phyloP scores from a whole-genome alignment of 2,888 invertebrate species.

The Perizoma affinitatum region DNA sequence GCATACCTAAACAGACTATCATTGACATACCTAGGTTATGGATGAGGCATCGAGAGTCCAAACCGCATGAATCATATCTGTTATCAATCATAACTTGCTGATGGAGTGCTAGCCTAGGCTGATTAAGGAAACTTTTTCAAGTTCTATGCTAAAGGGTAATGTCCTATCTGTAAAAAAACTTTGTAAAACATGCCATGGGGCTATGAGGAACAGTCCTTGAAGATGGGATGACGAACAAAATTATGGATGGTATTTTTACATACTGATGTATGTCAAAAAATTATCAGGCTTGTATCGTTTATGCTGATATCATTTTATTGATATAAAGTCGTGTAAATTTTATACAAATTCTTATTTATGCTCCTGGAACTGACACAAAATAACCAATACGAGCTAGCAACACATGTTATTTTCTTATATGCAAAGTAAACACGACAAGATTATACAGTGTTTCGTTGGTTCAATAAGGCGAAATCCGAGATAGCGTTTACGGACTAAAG shows the following conservation, averaged over 20 bases:
- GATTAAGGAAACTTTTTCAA: conserved; percentile 22
- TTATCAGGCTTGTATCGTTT: too few species aligned
- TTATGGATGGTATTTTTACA: too few species aligned
- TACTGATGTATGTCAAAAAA: too few species aligned
- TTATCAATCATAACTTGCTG: conserved; percentile 80
- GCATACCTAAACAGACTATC: conserved; percentile 60
- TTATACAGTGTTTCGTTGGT: conserved; percentile 62
- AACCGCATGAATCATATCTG: conserved; percentile 57
- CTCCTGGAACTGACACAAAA: conserved; percentile 35
- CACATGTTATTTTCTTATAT: conserved; percentile 52
- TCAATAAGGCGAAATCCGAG: conserved; percentile 76
- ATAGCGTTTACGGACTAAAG: conserved; percentile 75
- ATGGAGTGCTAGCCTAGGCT: conserved; percentile 56
- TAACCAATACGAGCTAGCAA: conserved; percentile 44
- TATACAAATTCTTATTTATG: not conserved
- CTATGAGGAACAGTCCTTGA: not conserved
- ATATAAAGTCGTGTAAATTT: too few species aligned
- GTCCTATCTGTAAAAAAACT: conserved; percentile 32
- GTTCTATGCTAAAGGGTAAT: conserved; percentile 13
- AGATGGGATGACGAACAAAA: too few species aligned
- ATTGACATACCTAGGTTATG: conserved; percentile 66
- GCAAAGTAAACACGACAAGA: conserved; percentile 57
- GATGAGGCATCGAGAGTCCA: conserved; percentile 56
- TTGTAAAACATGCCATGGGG: conserved; percentile 1
- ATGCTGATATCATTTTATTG: too few species aligned